Evolutionary conservation across 1,140 invertebrate genomes (phyloP).

Genomic region (Orchesella cincta): DNA sequence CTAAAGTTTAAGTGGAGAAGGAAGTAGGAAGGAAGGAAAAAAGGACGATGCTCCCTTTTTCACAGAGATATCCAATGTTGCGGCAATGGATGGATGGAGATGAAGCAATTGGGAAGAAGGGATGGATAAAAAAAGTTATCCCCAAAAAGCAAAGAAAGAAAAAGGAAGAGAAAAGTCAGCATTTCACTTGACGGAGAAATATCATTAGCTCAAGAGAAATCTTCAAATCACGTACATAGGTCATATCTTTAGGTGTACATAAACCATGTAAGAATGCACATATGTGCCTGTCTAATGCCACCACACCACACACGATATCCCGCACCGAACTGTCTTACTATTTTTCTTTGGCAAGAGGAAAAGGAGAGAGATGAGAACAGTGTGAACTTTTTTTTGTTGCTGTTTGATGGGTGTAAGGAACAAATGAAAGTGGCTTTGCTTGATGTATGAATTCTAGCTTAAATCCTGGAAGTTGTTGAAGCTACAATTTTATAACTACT

Average conservation of each 20-base stretch:
- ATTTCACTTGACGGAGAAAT: slow-evolving; percentile 15
- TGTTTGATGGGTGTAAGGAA: background rate
- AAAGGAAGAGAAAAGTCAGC: background rate
- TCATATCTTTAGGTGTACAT: background rate
- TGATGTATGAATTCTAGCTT: background rate
- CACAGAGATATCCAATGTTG: background rate
- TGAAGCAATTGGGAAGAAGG: background rate
- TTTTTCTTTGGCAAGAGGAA: background rate
- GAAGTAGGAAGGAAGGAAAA: background rate
- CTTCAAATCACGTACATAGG: slow-evolving; percentile 20
- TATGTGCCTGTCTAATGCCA: background rate
- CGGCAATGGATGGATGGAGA: background rate
- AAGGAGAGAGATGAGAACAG: background rate
- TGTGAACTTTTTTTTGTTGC: slow-evolving; percentile 3
- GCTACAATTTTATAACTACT: too few relatives aligned
- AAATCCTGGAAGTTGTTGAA: too few relatives aligned
- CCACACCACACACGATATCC: background rate
- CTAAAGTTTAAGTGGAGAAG: background rate
- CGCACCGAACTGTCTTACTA: too few relatives aligned
- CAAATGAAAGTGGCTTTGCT: slow-evolving; percentile 5
- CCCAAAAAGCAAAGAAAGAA: background rate
- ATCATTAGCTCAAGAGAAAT: slow-evolving; percentile 17
- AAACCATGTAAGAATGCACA: background rate
- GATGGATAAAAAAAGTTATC: slow-evolving; percentile 13
- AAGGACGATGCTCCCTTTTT: background rate